A percentile compares a stretch with the other conserved stretches of the same genome.
Conservation (phyloP, 2,113 vertebrate genomes). For the Raja brachyura region DNA sequence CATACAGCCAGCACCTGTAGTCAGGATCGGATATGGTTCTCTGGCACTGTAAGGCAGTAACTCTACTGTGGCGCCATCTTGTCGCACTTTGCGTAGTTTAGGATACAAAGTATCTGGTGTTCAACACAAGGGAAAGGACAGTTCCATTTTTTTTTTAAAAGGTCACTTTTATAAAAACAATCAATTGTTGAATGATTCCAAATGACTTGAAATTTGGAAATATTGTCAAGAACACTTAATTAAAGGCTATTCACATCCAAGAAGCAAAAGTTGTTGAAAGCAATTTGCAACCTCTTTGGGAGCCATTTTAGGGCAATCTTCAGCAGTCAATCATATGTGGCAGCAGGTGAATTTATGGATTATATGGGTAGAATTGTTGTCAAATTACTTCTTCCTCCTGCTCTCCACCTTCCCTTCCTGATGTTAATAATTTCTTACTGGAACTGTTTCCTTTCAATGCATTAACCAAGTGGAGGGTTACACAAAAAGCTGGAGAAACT, state of each 20-base stretch:
- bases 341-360: background rate
- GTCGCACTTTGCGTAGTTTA: too few species aligned
- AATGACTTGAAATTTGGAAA: background rate
- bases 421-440: background rate
- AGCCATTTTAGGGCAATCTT: background rate
- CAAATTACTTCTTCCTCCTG: background rate
- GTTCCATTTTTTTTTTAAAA: background rate
- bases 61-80: too few species aligned
- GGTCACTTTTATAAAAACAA: background rate
- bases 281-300: background rate
- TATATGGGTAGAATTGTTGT: background rate
- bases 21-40: too few species aligned
- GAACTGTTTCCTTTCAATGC: background rate
- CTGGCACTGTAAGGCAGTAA: too few species aligned
- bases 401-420: background rate
- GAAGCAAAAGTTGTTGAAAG: background rate
- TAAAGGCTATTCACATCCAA: background rate
- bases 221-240: background rate
- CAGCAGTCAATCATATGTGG: background rate
- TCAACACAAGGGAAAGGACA: background rate
- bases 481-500: too few species aligned
- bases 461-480: background rate
- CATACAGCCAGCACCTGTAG: too few species aligned
- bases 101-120: background rate
- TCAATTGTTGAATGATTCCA: background rate